Base-by-base conservation (phyloP, 2,113 vertebrate genomes). In the Xenus cinereus region DNA sequence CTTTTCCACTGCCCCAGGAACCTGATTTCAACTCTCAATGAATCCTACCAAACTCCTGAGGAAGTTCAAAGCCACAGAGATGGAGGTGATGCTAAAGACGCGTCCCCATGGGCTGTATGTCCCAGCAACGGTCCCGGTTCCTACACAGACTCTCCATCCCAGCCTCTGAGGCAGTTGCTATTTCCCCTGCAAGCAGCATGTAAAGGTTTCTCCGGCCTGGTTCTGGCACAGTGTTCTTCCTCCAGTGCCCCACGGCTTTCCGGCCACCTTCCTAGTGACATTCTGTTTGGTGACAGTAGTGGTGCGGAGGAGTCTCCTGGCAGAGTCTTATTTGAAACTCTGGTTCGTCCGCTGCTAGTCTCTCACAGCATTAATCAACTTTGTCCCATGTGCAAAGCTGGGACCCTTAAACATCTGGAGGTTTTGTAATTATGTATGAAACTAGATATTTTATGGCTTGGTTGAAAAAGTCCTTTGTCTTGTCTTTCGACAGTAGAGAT, bases 71-170 rank as follows among this genome's bases (percentile, higher is more conserved):
- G 64, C 67, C 32, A 46, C 91, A 77, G 62, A 43, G n/a, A 24
- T n/a, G 0, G 7, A 83, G 27, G 33, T 10, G 66, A 95, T 89
- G 73, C 39, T 79, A 1, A 62, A 92, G 62, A 21, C 1, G 0
- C 15, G 19, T 64, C 12, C 1, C 48, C 28, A 3, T 17, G 35
- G 62, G n/a, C 50, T 0, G 0, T 76, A 46, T 4, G 5, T 87
- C 56, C 77, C 69, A 84, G 60, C n/a, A 72, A 21, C 1, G 1
- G 27, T 39, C 69, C 66, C 6, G 2, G 45, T 68, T 88, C 43
- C 57, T 87, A 33, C 2, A 1, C 72, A 74, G 72, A 37, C n/a
- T 76, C 32, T 83, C 48, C 53, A 46, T 56, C 67, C 75, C 95
- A 80, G 41, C 26, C 43, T 77, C 46, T 63, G 39, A 77, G 64